phyloP scores from a whole-genome alignment of 2,888 invertebrate species.

The Amphipyra tragopoginis region DNA sequence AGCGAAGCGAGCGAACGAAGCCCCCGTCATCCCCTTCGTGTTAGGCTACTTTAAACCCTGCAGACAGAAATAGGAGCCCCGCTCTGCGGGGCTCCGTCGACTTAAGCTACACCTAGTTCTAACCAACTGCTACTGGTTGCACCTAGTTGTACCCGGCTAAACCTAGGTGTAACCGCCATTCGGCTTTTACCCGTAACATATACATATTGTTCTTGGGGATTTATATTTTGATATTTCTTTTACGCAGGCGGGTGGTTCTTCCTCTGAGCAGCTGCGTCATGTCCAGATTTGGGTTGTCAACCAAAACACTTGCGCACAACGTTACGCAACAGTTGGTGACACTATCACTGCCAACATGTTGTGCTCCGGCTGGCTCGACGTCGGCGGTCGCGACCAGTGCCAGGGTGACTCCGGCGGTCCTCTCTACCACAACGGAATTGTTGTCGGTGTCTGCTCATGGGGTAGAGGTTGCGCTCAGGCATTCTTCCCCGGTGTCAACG shows the following conservation, averaged over 20 bases:
- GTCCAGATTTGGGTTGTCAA: constrained; percentile 68
- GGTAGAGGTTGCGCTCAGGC: constrained; percentile 63
- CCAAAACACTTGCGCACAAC: constrained; percentile 58
- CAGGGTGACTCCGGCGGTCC: constrained; percentile 78
- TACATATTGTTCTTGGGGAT: no score
- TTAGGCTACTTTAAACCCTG: no score
- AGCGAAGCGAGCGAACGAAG: no score
- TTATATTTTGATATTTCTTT: background rate
- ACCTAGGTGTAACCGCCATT: no score
- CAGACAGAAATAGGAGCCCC: no score
- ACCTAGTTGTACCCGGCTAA: no score
- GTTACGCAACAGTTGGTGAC: constrained; percentile 45
- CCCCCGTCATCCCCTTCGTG: no score
- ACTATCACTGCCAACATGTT: constrained; percentile 64
- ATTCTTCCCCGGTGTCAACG: constrained; percentile 67
- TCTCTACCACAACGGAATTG: constrained; percentile 69
- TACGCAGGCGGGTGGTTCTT: constrained; percentile 25
- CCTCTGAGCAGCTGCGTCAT: constrained; percentile 66
- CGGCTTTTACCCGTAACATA: no score
- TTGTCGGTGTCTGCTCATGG: constrained; percentile 72
- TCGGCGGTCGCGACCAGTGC: constrained; percentile 79
- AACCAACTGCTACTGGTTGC: no score
- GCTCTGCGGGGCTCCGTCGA: no score
- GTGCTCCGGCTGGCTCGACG: constrained; percentile 64
- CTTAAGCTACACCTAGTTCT: no score